phyloP scores from a whole-genome alignment of 2,797 vertebrate genomes.

The Graptemys geographica region DNA sequence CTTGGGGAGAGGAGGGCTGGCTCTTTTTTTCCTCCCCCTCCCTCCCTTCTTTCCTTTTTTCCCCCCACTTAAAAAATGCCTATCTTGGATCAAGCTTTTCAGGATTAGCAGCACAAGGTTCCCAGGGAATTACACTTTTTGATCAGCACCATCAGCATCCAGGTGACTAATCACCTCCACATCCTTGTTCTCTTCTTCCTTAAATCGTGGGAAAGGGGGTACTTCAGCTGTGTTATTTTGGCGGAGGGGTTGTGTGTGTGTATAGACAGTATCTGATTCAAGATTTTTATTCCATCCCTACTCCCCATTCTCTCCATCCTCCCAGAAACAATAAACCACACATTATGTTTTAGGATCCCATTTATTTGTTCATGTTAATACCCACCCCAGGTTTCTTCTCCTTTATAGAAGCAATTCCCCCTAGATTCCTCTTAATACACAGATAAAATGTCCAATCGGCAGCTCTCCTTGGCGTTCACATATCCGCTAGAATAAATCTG shows the following conservation, averaged over 20 bases:
- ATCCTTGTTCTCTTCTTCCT: conserved; percentile 29
- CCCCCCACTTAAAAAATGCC: conserved; percentile 68
- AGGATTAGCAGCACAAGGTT: conserved; percentile 72
- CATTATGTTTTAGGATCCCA: conserved; percentile 6
- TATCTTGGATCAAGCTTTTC: conserved; percentile 81
- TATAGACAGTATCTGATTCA: not conserved
- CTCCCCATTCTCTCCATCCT: conserved; percentile 46
- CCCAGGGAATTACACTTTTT: conserved; percentile 66
- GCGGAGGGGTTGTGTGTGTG: not conserved
- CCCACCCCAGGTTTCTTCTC: conserved; percentile 56
- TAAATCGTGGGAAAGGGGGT: conserved; percentile 4
- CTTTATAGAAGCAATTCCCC: not conserved
- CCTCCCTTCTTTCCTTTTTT: not conserved
- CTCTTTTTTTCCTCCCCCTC: conserved; percentile 50
- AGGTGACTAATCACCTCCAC: conserved; percentile 78
- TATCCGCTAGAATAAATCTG: not conserved
- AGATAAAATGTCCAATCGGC: rapidly evolving
- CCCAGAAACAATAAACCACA: conserved; percentile 5
- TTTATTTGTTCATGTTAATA: conserved; percentile 44
- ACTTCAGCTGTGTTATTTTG: not conserved
- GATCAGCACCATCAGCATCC: conserved; percentile 58
- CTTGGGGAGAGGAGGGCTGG: conserved; percentile 82
- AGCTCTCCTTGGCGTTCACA: not conserved
- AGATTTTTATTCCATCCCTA: not conserved
- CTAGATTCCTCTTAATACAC: conserved; percentile 23